Base-by-base conservation (phyloP, 1,140 invertebrate species). In the Drosophila pallidifrons region DNA sequence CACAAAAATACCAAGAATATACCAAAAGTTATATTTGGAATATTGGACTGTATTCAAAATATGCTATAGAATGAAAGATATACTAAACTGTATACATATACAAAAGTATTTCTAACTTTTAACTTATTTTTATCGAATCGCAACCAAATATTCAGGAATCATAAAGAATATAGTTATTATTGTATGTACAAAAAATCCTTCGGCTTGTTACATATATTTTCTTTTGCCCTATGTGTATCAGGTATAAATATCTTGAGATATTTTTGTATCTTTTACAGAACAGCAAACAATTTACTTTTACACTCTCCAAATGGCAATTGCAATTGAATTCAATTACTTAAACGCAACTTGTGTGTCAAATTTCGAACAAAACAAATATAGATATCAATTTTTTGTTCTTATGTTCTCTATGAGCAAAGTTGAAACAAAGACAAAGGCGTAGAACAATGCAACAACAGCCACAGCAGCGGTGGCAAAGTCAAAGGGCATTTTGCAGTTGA, bases 291-390 rank as follows among this genome's bases (percentile, higher is more conserved):
- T 81, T 63, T 81, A 35, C 64, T 67, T 75, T 55, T 43, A 32
- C n/a, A 8, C 25, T 41, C 38, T 10, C 10, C 41, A 5, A 13
- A 13, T 13, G n/a, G 41, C 41, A 43, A 43, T 43, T 38, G n/a
- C 68, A 82, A 86, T 79, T 82, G 76, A 79, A 88, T 77, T 86
- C 83, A 88, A 86, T 86, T 86, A 88, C 79, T 76, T 77, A 79
- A 74, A 52, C 59, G 57, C 28, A 87, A 73, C 57, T 57, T 57
- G 49, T 68, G 35, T 68, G 41, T 67, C 51, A 49, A 57, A 58
- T 77, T 74, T 67, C 38, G 2, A 7, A 25, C 13, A 67, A 43
- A 35, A 41, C 51, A 47, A 51, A 63, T 51, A 72, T 67, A 51
- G 51, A 51, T 43, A 54, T 54, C 3, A 13, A 54, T 54, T 54